Evolutionary conservation across 2,888 invertebrate species (phyloP), one percentile per base, ranked within the genome.

Genomic region (Polia nebulosa): DNA sequence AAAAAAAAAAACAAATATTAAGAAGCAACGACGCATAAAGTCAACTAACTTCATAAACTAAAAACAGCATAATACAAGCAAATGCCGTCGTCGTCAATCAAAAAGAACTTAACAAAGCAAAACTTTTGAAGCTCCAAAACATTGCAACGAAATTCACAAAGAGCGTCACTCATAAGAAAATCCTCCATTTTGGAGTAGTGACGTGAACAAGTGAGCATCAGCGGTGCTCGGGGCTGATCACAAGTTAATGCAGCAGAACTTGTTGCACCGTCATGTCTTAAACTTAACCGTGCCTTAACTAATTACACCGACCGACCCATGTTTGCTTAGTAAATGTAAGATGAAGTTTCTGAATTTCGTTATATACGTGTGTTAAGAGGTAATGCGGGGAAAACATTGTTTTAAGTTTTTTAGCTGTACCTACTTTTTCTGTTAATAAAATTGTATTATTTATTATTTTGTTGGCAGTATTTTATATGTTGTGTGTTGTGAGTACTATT

Each of bases 231-330:
- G 59, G 87, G 92, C 87, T 83, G 85, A 90, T 89, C 88, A 82
- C 84, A 87, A 91, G 85, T 88, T 90, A 89, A 88, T 89, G 87
- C 88, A 87, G 74, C 39, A 77, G 76, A 87, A 89, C 88, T 88
- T 88, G 84, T 85, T 84, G 88, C 89, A 87, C 85, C 85, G 86
- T 84, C 88, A 86, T 86, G 88, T 87, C 88, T 88, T 87, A 89
- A 90, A 89, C 90, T 88, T 76, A 80, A 61, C 60, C 63, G 47
- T 87, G 84, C 83, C 81, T 87, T 81, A 89, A 85, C 89, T 90
- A 91, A 92, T 91, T 91, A 89, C 87, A 85, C 78, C 80, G 70
- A 78, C 81, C 81, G 71, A 81, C 80, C 79, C 81, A 75, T 84
- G 86, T 88, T 88, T 87, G 86, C 86, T 86, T 85, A 82, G 85